Evolutionary conservation across 2,113 vertebrate genomes (phyloP), one percentile per base, ranked within the genome.

Genomic region (Phasianus colchicus): DNA sequence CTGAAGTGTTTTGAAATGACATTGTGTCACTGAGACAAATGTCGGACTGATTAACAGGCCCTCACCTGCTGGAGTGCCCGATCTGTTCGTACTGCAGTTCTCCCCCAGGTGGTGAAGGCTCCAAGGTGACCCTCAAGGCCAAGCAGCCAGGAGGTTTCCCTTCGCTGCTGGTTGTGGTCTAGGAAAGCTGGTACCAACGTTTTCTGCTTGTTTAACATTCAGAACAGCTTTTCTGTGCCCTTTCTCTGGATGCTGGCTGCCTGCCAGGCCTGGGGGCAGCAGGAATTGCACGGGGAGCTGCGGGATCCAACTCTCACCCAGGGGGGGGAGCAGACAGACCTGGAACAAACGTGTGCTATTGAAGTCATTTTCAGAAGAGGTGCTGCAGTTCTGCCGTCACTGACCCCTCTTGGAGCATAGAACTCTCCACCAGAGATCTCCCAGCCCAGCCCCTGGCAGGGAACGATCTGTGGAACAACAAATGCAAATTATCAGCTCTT

Each of bases 51-150:
- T 83, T 43, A n/a, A 80, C 88, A 88, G 69, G 36, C 78, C 67
- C 57, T 65, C 40, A 70, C 90, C 85, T 89, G 75, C 82, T 0
- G 1, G 40, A 64, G 25, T 36, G 43, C 25, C 79, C 16, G 30
- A 54, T 76, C 86, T 75, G 55, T 94, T 88, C 86, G 63, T 0
- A 2, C 66, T 0, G 0, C 69, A 65, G 24, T 55, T 88, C 67
- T 81, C 74, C 58, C 74, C 60, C 55, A 43, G 87, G 67, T 67
- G 89, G 72, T 74, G 52, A 42, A 1, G 3, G 81, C 87, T 92
- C 80, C 92, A 92, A 87, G 94, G 92, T 86, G 91, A 91, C 84
- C 58, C 72, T 93, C 84, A 82, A 94, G 91, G 90, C 90, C 80
- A 61, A 79, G 19, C n/a, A 21, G 57, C 43, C 38, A 29, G 50